Evolutionary conservation across 2,113 vertebrate genomes (phyloP).

Genomic region (Prietella phreatophila): DNA sequence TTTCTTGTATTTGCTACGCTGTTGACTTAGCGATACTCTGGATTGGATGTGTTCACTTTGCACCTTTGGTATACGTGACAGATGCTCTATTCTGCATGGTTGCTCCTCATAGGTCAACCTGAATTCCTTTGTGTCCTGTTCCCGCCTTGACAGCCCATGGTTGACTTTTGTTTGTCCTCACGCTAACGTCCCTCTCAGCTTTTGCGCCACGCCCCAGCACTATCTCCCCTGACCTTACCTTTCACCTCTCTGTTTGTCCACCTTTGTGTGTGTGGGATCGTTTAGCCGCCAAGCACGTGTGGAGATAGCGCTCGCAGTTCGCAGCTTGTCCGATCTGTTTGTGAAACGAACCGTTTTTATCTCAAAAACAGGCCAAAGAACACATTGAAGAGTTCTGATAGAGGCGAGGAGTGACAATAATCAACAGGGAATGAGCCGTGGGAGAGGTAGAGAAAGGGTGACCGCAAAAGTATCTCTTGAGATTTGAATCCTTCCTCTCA

Average conservation of each 20-base stretch:
- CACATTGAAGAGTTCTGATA: constrained; percentile 60
- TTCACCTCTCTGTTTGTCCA: constrained; percentile 63
- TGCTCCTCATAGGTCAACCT: constrained; percentile 55
- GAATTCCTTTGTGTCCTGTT: constrained; percentile 63
- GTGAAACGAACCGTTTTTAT: constrained; percentile 65
- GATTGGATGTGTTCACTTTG: constrained; percentile 68
- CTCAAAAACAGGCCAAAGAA: constrained; percentile 57
- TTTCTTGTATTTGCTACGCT: constrained; percentile 64
- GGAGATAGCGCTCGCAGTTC: constrained; percentile 65
- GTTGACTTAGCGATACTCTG: constrained; percentile 79
- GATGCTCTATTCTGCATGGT: constrained; percentile 62
- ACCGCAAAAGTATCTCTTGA: background rate
- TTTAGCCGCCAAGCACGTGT: constrained; percentile 58
- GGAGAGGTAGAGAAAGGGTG: background rate
- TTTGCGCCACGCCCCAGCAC: constrained; percentile 58
- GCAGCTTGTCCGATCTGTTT: constrained; percentile 68
- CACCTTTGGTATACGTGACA: constrained; percentile 67
- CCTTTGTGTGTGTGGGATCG: constrained; percentile 67
- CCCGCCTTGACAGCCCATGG: constrained; percentile 59
- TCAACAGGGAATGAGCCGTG: constrained; percentile 22
- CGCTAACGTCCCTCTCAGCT: constrained; percentile 60
- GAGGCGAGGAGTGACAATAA: constrained; percentile 54
- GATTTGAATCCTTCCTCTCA: background rate
- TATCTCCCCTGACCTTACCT: constrained; percentile 70
- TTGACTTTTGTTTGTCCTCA: constrained; percentile 64